phyloP scores from a whole-genome alignment of 2,888 invertebrate species.

The Euzetes globulus region DNA sequence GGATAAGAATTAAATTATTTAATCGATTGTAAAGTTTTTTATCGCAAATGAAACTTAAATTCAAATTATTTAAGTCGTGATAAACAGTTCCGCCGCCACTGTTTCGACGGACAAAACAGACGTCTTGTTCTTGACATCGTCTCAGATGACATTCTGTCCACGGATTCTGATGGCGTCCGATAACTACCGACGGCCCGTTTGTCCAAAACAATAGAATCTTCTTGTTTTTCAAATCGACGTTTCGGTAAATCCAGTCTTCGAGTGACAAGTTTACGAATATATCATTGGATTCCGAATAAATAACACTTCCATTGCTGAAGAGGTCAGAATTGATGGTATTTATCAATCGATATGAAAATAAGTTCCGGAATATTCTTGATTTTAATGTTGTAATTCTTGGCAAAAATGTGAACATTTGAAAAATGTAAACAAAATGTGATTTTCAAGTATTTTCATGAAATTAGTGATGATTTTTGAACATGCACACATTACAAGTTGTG shows the following conservation, averaged over 20 bases:
- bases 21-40: constrained; percentile 72
- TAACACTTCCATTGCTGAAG: not conserved
- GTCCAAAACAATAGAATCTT: constrained; percentile 76
- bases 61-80: constrained; percentile 88
- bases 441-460: not conserved
- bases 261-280: constrained; percentile 87
- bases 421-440: not conserved
- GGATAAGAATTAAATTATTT: constrained; percentile 78
- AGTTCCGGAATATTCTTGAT: not conserved
- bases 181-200: constrained; percentile 87
- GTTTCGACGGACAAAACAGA: constrained; percentile 74
- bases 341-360: not conserved
- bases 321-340: not conserved
- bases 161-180: constrained; percentile 94
- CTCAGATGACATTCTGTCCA: constrained; percentile 82
- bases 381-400: not conserved
- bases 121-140: constrained; percentile 58
- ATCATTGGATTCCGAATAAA: constrained; percentile 51
- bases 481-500: not conserved
- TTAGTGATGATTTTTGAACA: not conserved
- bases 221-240: constrained; percentile 11
- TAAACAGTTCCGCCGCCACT: constrained; percentile 95
- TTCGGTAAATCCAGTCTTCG: constrained; percentile 83
- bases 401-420: not conserved
- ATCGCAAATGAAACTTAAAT: constrained; percentile 82